Percentiles rank a stretch among this genome's conserved stretches.
These are phyloP conservation scores for Camponotus vicinus DNA, from an alignment of 1,140 invertebrate species.

Conservation along the genomic window DNA sequence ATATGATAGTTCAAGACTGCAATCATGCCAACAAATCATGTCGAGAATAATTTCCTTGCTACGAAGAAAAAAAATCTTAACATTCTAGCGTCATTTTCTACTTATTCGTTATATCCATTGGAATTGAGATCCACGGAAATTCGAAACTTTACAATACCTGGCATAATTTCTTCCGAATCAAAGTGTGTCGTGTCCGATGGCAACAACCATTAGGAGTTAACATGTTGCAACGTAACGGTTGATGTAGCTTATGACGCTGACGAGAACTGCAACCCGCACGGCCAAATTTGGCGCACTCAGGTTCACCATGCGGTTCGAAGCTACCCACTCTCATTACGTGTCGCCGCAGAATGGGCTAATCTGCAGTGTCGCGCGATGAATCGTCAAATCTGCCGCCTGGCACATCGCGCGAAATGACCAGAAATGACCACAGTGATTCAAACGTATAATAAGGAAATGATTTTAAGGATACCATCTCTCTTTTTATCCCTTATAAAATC, in stretches of 20 bases:
- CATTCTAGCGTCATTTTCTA: background rate
- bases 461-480: background rate
- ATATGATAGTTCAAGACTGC: background rate
- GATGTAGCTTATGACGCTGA: slow-evolving; percentile 60
- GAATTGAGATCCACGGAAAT: background rate
- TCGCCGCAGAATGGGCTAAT: slow-evolving; percentile 57
- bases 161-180: slow-evolving; percentile 40
- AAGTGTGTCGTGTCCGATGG: slow-evolving; percentile 37
- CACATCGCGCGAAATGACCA: slow-evolving; percentile 12
- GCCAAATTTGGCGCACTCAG: slow-evolving; percentile 56
- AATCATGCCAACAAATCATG: background rate
- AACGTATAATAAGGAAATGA: background rate
- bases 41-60: background rate
- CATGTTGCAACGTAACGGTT: slow-evolving; percentile 44
- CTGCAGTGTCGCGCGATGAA: slow-evolving; percentile 43
- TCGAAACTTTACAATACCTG: background rate
- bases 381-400: slow-evolving; percentile 48
- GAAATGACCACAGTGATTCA: slow-evolving; percentile 35
- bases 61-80: background rate
- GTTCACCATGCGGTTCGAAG: slow-evolving; percentile 52
- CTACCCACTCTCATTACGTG: slow-evolving; percentile 58
- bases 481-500: slow-evolving; percentile 4
- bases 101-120: background rate
- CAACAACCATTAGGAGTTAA: slow-evolving; percentile 39
- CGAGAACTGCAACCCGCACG: slow-evolving; percentile 39